Evolutionary conservation across 2,113 vertebrate species (phyloP), one percentile per base, ranked within the genome.

Genomic region (Solea senegalensis): DNA sequence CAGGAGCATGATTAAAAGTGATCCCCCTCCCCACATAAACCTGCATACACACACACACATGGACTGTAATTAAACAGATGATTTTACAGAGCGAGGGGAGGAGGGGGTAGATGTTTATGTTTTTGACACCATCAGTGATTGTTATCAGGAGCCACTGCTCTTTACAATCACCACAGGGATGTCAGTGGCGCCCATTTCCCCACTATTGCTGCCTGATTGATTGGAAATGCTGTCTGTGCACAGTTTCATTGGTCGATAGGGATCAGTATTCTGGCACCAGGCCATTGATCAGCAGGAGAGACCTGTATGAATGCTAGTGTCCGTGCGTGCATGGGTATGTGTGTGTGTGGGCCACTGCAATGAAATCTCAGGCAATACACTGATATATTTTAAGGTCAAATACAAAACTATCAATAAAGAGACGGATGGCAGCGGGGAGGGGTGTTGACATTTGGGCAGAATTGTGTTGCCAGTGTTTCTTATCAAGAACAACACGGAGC

Each of bases 221-320:
- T 91, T 83, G 84, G 84, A 91, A 85, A 78, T 58, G 65, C 81
- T 73, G 82, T 43, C 77, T 80, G 84, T 81, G 76, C 72, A 82
- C 77, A 49, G 76, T 90, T 91, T 90, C 83, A 89, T 88, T 84
- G 81, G 79, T 75, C 81, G 79, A 90, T 87, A 68, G 90, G 82
- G 90, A 89, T 89, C 90, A 69, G 84, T 86, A 86, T 88, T 82
- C 74, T 68, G 66, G 61, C 50, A 70, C 79, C 28, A 61, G 66
- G 60, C 54, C 72, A 89, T 92, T n/a, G 86, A 89, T 89, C 83
- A 70, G 76, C 34, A 50, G 50, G 16, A 16, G 40, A 49, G 73
- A 72, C 73, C 66, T 74, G 78, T 74, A 70, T 34, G 40, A 85
- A 69, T 63, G 14, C 14, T 11, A 39, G 44, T 11, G 28, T 58